These are phyloP conservation scores for Drosophila ironensis DNA, from an alignment of 1,140 invertebrate genomes.

Conservation along the genomic window DNA sequence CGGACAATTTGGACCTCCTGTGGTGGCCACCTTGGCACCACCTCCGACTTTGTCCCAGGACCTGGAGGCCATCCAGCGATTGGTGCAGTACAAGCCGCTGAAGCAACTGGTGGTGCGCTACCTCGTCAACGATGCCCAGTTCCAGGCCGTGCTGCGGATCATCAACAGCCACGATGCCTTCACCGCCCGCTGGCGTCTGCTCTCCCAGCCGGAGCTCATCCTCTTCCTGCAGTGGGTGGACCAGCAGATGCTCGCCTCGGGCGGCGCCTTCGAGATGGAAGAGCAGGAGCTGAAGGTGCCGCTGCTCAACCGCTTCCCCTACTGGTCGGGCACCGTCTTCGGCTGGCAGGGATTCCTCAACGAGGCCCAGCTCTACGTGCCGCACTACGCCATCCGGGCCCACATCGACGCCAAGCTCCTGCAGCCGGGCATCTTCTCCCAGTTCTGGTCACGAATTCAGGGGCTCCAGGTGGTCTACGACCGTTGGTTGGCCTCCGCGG, in stretches of 20 bases:
- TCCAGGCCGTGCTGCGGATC: conserved; percentile 65
- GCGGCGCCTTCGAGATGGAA: conserved; percentile 53
- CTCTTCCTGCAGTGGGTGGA: conserved; percentile 57
- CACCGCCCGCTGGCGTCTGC: conserved; percentile 53
- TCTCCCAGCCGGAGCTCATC: conserved; percentile 65
- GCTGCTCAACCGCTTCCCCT: conserved; percentile 61
- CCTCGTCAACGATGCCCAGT: conserved; percentile 70
- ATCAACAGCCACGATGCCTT: conserved; percentile 61
- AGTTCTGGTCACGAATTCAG: conserved; percentile 58
- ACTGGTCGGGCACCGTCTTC: conserved; percentile 61
- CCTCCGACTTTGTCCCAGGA: conserved; percentile 56
- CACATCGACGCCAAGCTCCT: conserved; percentile 59
- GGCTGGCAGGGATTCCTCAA: conserved; percentile 72
- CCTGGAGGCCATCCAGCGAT: conserved; percentile 49
- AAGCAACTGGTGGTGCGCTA: conserved; percentile 64
- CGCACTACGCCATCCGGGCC: conserved; percentile 43
- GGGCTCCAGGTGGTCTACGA: conserved; percentile 59
- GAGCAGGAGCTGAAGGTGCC: conserved; percentile 50
- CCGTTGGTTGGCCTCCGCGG: conserved; percentile 51
- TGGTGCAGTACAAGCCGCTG: conserved; percentile 60
- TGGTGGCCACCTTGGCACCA: conserved; percentile 23
- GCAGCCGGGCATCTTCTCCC: conserved; percentile 58
- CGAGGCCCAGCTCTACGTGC: conserved; percentile 67
- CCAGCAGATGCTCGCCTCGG: conserved; percentile 54
- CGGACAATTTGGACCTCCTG: neutral